phyloP scores from a whole-genome alignment of 2,113 vertebrate genomes.

The mouse (Mus musculus) region GRCm39 chr7:109507001-109507500 shows the following conservation, averaged over 20 bases:
- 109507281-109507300: neutral
- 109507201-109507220: neutral
- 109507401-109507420: neutral
- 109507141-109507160: neutral
- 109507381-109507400: neutral
- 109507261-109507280: neutral
- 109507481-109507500: neutral
- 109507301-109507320: neutral
- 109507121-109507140: neutral
- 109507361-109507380: neutral
- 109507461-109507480: neutral
- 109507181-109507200: neutral
- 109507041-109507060: neutral
- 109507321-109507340: neutral
- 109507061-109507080: neutral
- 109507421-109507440: constrained; percentile 40
- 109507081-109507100: neutral
- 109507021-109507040: neutral
- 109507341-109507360: neutral
- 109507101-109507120: neutral
- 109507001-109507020: neutral
- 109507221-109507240: neutral
- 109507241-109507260: neutral
- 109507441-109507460: neutral
- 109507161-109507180: neutral